Base-by-base conservation (phyloP, 2,797 vertebrate species). In the Hirundo rustica region DNA sequence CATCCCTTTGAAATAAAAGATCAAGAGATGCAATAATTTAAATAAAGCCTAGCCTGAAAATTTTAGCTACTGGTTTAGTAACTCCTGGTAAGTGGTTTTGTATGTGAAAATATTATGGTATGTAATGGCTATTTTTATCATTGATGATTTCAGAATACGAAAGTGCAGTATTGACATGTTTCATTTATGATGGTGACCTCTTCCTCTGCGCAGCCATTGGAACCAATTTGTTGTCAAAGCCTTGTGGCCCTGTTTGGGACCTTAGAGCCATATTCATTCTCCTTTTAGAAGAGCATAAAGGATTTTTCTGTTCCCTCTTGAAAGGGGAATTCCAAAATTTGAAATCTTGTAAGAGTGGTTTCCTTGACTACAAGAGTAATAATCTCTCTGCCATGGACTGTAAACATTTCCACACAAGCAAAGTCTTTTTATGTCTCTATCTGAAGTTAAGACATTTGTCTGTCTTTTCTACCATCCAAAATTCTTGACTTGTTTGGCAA, bases 311-410 rank as follows among this genome's bases (percentile, higher is more conserved):
- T 57, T 90, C 14, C 12, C 13, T 17, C 42, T 57, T 71, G 30
- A 67, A 85, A 34, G 65, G 38, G 67, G 50, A 73, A 87, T 93
- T 85, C 66, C 74, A 74, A n/a, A 92, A 87, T 61, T 68, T 66
- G 45, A 74, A 66, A n/a, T 85, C 27, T 73, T 89, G 2, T 47
- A 48, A 70, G 53, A 77, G 47, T 75, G 40, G 80, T 90, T 95
- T 88, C 85, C 85, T 81, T 92, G 88, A 72, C 85, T 92, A 78
- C 82, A 16, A 45, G 60, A 51, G 23, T 70, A 79, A 57, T 75
- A 88, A 62, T 80, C 25, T 44, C 65, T 73, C 53, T 91, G 60
- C 40, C 61, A 25, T 70, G 76, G 51, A 36, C 45, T 74, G 25
- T 75, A 86, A 92, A 74, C 32, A n/a, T 17, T 94, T 77, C 64